Conservation (phyloP, 2,797 vertebrate species). For the Oryzias sinensis region DNA sequence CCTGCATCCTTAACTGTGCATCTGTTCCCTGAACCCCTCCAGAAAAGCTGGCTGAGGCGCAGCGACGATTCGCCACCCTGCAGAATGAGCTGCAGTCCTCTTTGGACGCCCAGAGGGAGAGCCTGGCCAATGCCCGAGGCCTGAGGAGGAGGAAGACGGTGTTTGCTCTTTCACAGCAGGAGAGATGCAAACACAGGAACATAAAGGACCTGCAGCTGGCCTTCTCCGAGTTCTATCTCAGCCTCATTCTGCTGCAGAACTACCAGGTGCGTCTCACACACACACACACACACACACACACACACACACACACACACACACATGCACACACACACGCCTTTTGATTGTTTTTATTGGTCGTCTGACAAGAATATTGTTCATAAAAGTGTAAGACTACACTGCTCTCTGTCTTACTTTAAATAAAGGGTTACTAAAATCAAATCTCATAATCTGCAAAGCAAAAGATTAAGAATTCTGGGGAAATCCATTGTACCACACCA, state of each 20-base stretch:
- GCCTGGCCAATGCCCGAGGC: slow-evolving; percentile 75
- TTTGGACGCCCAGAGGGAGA: slow-evolving; percentile 93
- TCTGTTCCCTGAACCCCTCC: slow-evolving; percentile 15
- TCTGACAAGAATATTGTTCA: no score
- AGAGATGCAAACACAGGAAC: slow-evolving; percentile 94
- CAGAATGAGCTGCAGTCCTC: slow-evolving; percentile 97
- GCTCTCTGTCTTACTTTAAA: no score
- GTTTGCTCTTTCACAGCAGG: slow-evolving; percentile 94
- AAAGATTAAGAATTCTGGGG: no score
- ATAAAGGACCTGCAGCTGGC: slow-evolving; percentile 97
- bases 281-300: slow-evolving; percentile 26
- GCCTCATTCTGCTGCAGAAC: slow-evolving; percentile 98
- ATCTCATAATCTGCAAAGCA: no score
- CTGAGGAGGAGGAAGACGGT: slow-evolving; percentile 88
- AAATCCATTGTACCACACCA: no score
- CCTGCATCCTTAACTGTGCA: not conserved
- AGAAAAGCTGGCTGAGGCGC: slow-evolving; percentile 97
- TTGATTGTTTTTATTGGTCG: no score
- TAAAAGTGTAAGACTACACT: no score
- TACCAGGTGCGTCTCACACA: slow-evolving; percentile 72
- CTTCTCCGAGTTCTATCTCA: slow-evolving; percentile 99
- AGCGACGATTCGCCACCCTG: slow-evolving; percentile 92
- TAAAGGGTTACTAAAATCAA: no score
- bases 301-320: slow-evolving; percentile 28
- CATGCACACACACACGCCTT: not conserved